Base-by-base conservation (phyloP, 2,797 vertebrate genomes). In the Ambastaia sidthimunki region DNA sequence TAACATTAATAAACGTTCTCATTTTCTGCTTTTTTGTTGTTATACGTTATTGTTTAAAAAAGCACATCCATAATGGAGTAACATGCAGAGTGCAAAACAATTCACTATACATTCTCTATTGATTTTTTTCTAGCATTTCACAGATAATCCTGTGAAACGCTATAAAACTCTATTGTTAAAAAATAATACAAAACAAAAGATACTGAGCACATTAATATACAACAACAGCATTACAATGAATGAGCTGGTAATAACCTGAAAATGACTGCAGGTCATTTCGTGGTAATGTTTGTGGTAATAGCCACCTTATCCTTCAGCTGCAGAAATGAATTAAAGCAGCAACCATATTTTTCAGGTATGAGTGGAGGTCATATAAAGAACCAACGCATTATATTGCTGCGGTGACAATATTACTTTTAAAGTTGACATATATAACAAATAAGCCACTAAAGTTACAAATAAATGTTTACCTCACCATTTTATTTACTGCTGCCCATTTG, bases 291-390 rank as follows among this genome's bases (percentile, higher is more conserved):
- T 70, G 54, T 7, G 3, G 25, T 78, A 78, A 70, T 70, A 28
- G 5, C 66, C 41, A 77, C 37, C 15, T 70, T 78, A 70, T 70
- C 41, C 76, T 62, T 78, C 37, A 70, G 34, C 4, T 4, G 9
- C 34, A 47, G 54, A 78, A 67, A 78, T 70, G 3, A 78, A 70
- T 67, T n/a, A n/a, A 15, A 70, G n/a, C 50, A 23, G 13, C 41
- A 48, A 34, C 16, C 19, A 19, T 59, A 11, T 70, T 60, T 77
- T 60, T 62, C 18, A 70, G 60, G 63, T n/a, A 44, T 9, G 11
- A 67, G 41, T 19, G 2, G 25, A 21, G 66, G 62, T 65, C 31
- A 65, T 37, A 19, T 59, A 11, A 69, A 62, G 59, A 23, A 18
- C 3, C 3, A 77, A 59, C 16, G 18, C n/a, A 23, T 77, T 77